phyloP scores from a whole-genome alignment of 2,113 vertebrate species.

The Hippocampus abdominalis region DNA sequence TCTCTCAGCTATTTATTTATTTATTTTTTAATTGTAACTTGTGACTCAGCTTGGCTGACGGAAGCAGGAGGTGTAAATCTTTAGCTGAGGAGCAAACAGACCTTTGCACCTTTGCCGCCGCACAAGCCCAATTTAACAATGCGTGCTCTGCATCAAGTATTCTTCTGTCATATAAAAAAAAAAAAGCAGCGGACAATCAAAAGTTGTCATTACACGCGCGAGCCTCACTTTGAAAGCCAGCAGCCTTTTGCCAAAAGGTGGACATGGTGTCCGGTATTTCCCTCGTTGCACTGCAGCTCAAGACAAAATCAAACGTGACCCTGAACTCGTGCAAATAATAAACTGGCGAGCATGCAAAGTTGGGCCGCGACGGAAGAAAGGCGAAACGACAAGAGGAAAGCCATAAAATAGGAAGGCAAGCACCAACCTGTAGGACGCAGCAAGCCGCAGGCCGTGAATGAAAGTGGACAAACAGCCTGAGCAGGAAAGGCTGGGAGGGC shows the following conservation, averaged over 20 bases:
- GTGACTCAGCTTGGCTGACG: neutral
- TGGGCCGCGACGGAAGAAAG: neutral
- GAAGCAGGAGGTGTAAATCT: slow-evolving; percentile 55
- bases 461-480: neutral
- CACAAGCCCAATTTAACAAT: neutral
- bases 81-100: slow-evolving; percentile 66
- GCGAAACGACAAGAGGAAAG: neutral
- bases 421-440: slow-evolving; percentile 53
- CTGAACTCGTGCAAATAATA: neutral
- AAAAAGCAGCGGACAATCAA: no score
- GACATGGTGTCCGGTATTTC: neutral
- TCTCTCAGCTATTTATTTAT: neutral
- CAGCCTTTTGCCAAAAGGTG: neutral
- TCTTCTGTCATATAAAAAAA: slow-evolving; percentile 1
- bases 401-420: neutral
- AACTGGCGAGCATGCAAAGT: neutral
- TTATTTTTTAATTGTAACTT: neutral
- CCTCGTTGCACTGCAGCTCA: neutral
- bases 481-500: neutral
- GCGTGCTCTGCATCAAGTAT: neutral
- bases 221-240: neutral
- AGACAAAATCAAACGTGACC: neutral
- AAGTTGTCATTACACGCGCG: neutral
- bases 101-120: slow-evolving; percentile 53
- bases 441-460: slow-evolving; percentile 17